Evolutionary conservation across 2,888 invertebrate genomes (phyloP).

Genomic region (Harpalus rubripes): DNA sequence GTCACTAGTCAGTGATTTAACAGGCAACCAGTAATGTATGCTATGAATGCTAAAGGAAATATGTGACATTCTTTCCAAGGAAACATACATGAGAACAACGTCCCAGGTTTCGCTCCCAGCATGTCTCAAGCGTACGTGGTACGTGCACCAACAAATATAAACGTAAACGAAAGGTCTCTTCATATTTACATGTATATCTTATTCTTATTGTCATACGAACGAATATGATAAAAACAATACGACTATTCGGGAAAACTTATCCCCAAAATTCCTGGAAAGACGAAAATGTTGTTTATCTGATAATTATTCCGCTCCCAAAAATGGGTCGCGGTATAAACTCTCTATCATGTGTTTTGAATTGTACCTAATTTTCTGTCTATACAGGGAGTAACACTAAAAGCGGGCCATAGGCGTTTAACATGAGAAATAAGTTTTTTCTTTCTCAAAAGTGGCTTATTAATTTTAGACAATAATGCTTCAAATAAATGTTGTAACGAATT

Average conservation of each 20-base stretch:
- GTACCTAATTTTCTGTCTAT: no score
- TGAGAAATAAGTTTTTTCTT: neutral
- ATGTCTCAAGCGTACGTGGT: slow-evolving; percentile 60
- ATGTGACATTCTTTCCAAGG: slow-evolving; percentile 64
- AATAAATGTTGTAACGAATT: no score
- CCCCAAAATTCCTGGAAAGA: neutral
- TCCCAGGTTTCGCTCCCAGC: slow-evolving; percentile 64
- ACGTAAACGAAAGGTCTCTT: neutral
- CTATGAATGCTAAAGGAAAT: slow-evolving; percentile 64
- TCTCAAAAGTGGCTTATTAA: no score
- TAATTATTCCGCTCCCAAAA: no score
- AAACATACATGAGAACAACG: slow-evolving; percentile 64
- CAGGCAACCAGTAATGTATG: slow-evolving; percentile 56
- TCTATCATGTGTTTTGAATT: no score
- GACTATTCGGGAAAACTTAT: neutral
- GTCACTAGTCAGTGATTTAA: slow-evolving; percentile 51
- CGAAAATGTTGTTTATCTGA: no score
- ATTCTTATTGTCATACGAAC: neutral
- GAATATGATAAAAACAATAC: neutral
- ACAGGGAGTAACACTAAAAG: neutral
- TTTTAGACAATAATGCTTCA: no score
- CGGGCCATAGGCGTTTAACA: no score
- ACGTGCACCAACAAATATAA: slow-evolving; percentile 4
- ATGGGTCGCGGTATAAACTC: no score
- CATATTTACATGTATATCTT: neutral